Base-by-base conservation (phyloP, 2,888 invertebrate species). In the Brassicogethes aeneus region DNA sequence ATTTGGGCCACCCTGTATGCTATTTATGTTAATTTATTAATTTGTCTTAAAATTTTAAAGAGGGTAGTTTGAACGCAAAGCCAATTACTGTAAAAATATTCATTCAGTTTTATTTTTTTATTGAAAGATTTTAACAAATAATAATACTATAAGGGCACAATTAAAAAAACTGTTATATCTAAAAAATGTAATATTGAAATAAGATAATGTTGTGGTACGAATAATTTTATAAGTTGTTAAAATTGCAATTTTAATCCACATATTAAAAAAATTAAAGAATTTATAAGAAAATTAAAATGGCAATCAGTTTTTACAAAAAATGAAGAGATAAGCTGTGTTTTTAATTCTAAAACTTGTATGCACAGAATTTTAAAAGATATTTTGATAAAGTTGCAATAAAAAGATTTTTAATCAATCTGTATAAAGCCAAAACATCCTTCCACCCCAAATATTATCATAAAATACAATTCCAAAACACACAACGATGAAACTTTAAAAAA, bases 361-460 rank as follows among this genome's bases (percentile, higher is more conserved):
- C 60, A 61, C 62, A 62, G 59, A 65, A 57, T 56, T 60, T 58
- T 43, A 43, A 53, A 59, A 32, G 57, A 62, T 67, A 66, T 68
- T 66, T 66, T 66, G 64, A 64, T 66, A 66, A 66, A 57, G 62
- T 62, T 66, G 65, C 65, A 66, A 67, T 66, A 65, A 65, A 54
- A 53, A 57, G 53, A 50, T 47, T 54, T 51, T 47, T 52, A 56
- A 53, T 51, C 43, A 46, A 33, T 32, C 39, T 39, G 43, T 35
- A 44, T 45, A 41, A 42, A 30, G 40, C 47, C 44, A 45, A 50
- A 46, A 38, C 23, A 43, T 40, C 36, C 39, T 38, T 31, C 36
- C 16, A 46, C 43, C 44, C 41, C 44, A 44, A 43, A 13, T 34
- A 39, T 40, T 36, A 43, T 23, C 23, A 23, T 38, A 10, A 23